A percentile compares a stretch with the other conserved stretches of the same genome.
phyloP scores from a whole-genome alignment of 2,888 invertebrate species.

The Diadromus collaris region DNA sequence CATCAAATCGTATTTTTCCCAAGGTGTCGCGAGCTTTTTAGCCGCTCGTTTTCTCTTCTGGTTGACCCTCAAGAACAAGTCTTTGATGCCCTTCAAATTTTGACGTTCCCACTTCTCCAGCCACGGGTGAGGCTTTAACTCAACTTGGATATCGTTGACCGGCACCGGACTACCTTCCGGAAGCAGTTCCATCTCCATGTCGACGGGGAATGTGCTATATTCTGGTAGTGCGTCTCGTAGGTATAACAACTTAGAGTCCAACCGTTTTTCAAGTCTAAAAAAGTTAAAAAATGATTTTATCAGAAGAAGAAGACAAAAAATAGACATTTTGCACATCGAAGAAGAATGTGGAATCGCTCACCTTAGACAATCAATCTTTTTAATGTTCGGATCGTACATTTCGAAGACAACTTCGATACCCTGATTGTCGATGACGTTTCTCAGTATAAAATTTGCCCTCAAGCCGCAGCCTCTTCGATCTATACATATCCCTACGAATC shows the following conservation, averaged over 20 bases:
- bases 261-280: constrained; percentile 90
- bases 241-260: constrained; percentile 94
- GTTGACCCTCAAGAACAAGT: constrained; percentile 81
- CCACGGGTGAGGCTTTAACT: constrained; percentile 93
- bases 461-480: constrained; percentile 91
- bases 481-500: constrained; percentile 98
- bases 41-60: constrained; percentile 81
- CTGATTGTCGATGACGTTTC: constrained; percentile 96
- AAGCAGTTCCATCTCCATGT: constrained; percentile 92
- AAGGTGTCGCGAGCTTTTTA: constrained; percentile 85
- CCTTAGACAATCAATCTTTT: constrained; percentile 92
- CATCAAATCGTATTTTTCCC: constrained; percentile 97
- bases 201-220: constrained; percentile 95
- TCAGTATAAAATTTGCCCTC: constrained; percentile 90
- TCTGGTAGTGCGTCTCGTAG: constrained; percentile 94
- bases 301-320: background rate
- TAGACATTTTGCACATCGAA: background rate
- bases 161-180: constrained; percentile 91
- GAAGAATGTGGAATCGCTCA: constrained; percentile 50
- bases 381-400: constrained; percentile 96
- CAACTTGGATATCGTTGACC: constrained; percentile 87
- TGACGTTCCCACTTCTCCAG: constrained; percentile 93
- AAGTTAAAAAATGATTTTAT: constrained; percentile 1
- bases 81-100: constrained; percentile 87
- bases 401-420: constrained; percentile 89